Evolutionary conservation across 92 coral and sea anemone species (phyloP).

Genomic region (Phenganax stokvisi): DNA sequence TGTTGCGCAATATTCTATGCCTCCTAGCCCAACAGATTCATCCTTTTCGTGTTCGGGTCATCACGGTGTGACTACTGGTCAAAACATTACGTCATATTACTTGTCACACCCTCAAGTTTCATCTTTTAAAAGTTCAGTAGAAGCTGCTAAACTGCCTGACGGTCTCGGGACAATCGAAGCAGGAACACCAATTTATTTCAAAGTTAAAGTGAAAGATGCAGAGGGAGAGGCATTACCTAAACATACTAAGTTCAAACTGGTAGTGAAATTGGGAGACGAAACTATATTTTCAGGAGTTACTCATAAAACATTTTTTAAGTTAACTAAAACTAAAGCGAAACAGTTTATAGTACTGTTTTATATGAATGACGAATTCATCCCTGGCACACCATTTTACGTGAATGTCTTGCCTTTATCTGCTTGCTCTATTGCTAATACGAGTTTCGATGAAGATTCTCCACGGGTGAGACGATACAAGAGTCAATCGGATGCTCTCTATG

Average conservation of each 20-base stretch:
- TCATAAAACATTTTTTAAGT: slow-evolving; percentile 8
- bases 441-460: slow-evolving; percentile 1
- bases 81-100: slow-evolving; percentile 10
- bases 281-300: slow-evolving; percentile 21
- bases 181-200: slow-evolving; percentile 20
- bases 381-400: background rate
- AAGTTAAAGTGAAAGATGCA: background rate
- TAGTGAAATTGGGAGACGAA: slow-evolving; percentile 15
- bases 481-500: background rate
- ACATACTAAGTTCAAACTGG: slow-evolving; percentile 14
- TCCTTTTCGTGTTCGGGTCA: slow-evolving; percentile 13
- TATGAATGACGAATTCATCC: slow-evolving; percentile 23
- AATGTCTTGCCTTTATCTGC: slow-evolving; percentile 15
- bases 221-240: slow-evolving; percentile 3
- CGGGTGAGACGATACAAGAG: slow-evolving; percentile 5
- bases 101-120: slow-evolving; percentile 21
- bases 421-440: background rate
- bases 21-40: slow-evolving; percentile 12
- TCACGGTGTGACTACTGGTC: background rate
- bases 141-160: background rate
- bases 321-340: background rate
- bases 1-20: slow-evolving; percentile 8
- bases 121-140: slow-evolving; percentile 1
- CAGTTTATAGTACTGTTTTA: slow-evolving; percentile 7
- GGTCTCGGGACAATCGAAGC: slow-evolving; percentile 14